Evolutionary conservation across 1,140 invertebrate species (phyloP).

Genomic region (Calosoma granatense): DNA sequence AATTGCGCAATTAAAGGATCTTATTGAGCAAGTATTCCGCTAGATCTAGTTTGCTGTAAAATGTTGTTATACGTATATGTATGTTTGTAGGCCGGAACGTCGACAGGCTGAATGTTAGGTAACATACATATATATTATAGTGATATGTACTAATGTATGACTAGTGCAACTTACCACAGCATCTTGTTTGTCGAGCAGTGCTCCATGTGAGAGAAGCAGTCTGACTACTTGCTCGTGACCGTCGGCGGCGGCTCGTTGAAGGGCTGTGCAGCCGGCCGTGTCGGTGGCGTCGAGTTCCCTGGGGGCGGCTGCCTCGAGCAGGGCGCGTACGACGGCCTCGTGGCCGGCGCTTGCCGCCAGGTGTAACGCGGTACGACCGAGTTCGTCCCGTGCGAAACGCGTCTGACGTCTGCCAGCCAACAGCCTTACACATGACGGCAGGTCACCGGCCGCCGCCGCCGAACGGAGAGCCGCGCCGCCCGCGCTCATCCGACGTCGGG

Average conservation of each 20-base stretch:
- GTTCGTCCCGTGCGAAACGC: slow-evolving; percentile 28
- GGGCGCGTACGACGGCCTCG: slow-evolving; percentile 32
- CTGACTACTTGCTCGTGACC: slow-evolving; percentile 68
- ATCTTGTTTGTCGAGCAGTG: slow-evolving; percentile 65
- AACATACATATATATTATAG: too few species aligned
- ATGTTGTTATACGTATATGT: too few species aligned
- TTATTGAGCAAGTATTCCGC: too few species aligned
- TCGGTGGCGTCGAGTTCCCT: slow-evolving; percentile 34
- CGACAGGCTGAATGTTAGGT: too few species aligned
- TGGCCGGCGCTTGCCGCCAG: slow-evolving; percentile 35
- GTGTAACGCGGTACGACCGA: slow-evolving; percentile 31
- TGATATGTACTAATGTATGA: too few species aligned
- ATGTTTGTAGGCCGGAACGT: too few species aligned
- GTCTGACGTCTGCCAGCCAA: slow-evolving; percentile 32
- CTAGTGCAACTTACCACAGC: slow-evolving; percentile 45
- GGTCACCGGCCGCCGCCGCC: slow-evolving; percentile 42
- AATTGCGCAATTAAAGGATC: too few species aligned
- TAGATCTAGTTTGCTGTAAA: too few species aligned
- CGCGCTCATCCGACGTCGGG: neutral
- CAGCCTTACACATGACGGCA: slow-evolving; percentile 36
- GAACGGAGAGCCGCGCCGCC: slow-evolving; percentile 39
- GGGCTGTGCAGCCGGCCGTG: slow-evolving; percentile 52
- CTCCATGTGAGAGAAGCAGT: slow-evolving; percentile 57
- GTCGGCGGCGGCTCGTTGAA: slow-evolving; percentile 75
- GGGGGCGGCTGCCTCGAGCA: slow-evolving; percentile 34